A percentile compares a stretch with the other conserved stretches of the same genome.
Conservation (phyloP, 2,113 vertebrate genomes). For the Nerophis ophidion region DNA sequence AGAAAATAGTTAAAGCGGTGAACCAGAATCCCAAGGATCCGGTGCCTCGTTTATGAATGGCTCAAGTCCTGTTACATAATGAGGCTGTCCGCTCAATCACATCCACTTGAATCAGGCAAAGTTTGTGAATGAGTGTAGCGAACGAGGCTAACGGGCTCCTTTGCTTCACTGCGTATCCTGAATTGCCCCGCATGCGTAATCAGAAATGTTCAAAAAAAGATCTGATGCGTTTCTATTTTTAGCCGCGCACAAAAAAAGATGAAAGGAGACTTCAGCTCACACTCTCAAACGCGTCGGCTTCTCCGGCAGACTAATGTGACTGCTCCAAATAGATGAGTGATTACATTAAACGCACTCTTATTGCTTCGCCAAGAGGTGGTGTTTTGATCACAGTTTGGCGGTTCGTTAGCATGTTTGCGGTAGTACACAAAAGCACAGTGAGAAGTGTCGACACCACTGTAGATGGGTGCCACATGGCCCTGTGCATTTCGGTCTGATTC, state of each 20-base stretch:
- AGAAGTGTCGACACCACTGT: neutral
- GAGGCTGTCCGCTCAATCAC: slow-evolving; percentile 33
- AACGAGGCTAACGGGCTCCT: slow-evolving; percentile 27
- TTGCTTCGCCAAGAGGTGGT: neutral
- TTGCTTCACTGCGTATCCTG: slow-evolving; percentile 41
- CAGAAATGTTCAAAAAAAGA: slow-evolving; percentile 19
- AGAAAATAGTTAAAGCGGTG: slow-evolving; percentile 13
- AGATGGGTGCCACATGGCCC: no score
- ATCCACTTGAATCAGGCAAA: slow-evolving; percentile 39
- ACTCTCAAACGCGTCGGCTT: slow-evolving; percentile 21
- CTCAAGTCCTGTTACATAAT: slow-evolving; percentile 47
- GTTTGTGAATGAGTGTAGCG: slow-evolving; percentile 56
- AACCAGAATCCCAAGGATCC: slow-evolving; percentile 41
- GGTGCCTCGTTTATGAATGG: slow-evolving; percentile 45
- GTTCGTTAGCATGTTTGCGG: neutral
- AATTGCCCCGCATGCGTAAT: slow-evolving; percentile 39
- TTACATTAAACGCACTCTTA: neutral
- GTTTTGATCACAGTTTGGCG: neutral
- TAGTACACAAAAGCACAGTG: neutral
- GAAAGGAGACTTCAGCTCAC: slow-evolving; percentile 24
- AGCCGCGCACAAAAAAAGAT: slow-evolving; percentile 26
- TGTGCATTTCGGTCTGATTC: no score
- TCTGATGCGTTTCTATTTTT: slow-evolving; percentile 36
- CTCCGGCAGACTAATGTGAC: slow-evolving; percentile 22
- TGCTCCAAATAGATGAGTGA: neutral